Conservation (phyloP, 2,888 invertebrate species). For the Acanthoscelides obtectus region DNA sequence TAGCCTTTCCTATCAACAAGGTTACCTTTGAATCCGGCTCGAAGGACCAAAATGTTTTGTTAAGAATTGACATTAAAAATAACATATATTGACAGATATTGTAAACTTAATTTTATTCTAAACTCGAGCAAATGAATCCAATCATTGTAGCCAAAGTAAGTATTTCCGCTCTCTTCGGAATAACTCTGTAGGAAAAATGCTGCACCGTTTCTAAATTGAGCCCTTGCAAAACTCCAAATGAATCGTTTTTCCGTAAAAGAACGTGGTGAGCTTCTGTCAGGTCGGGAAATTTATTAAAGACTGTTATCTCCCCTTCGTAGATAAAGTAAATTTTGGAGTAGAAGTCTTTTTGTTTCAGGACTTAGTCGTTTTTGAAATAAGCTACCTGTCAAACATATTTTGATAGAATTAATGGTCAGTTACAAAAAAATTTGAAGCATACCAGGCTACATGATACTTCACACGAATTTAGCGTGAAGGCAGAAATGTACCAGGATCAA, state of each 20-base stretch:
- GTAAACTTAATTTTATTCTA: no score
- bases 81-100: no score
- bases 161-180: conserved; percentile 50
- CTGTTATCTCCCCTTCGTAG: conserved; percentile 54
- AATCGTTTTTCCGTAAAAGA: conserved; percentile 51
- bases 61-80: no score
- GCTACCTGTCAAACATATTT: no score
- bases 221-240: conserved; percentile 56
- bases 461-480: no score
- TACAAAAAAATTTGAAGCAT: no score
- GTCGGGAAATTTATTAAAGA: conserved; percentile 52
- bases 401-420: no score
- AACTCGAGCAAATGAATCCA: conserved; percentile 50
- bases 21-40: no score
- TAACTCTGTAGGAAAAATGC: conserved; percentile 53
- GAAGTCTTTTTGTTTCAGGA: conserved; percentile 54
- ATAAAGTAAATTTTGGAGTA: conserved; percentile 56
- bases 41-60: no score
- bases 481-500: no score
- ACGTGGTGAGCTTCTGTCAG: conserved; percentile 50
- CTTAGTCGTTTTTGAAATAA: conserved; percentile 55
- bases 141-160: conserved; percentile 50
- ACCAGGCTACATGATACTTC: no score
- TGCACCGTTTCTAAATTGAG: conserved; percentile 52
- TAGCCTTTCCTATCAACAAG: no score